Evolutionary conservation across 2,113 vertebrate genomes (phyloP).

Genomic region (Isurus oxyrinchus): DNA sequence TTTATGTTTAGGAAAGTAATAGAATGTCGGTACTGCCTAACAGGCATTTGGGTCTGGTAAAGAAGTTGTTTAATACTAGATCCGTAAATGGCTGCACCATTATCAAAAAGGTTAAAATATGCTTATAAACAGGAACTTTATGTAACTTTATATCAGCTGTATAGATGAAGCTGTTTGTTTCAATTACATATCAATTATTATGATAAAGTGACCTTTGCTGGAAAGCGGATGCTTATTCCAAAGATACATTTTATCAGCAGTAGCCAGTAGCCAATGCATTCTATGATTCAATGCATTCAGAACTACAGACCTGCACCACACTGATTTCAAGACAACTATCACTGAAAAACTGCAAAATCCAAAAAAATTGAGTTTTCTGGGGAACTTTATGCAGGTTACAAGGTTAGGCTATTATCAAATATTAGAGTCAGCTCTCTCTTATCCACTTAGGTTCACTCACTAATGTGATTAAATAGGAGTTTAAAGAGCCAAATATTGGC

Average conservation of each 20-base stretch:
- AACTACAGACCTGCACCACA: neutral
- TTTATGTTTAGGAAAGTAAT: neutral
- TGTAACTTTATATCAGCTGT: neutral
- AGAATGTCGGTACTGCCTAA: neutral
- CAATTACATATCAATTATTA: neutral
- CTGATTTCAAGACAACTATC: neutral
- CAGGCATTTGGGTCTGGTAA: neutral
- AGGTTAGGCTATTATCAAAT: no score
- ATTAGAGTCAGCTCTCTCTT: neutral
- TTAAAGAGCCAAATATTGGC: neutral
- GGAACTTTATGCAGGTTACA: neutral
- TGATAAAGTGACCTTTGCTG: neutral
- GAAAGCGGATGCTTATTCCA: neutral
- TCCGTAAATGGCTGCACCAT: neutral
- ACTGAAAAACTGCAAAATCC: neutral
- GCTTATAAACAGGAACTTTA: neutral
- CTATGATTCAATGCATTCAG: neutral
- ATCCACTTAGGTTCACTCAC: neutral
- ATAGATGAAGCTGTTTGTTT: neutral
- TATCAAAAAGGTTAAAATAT: neutral
- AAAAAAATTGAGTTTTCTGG: neutral
- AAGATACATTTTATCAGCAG: neutral
- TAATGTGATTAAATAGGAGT: neutral
- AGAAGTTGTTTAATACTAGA: neutral
- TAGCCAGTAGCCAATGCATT: no score